Evolutionary conservation across 2,888 invertebrate genomes (phyloP), one percentile per base, ranked within the genome.

Genomic region (Tineola bisselliella): DNA sequence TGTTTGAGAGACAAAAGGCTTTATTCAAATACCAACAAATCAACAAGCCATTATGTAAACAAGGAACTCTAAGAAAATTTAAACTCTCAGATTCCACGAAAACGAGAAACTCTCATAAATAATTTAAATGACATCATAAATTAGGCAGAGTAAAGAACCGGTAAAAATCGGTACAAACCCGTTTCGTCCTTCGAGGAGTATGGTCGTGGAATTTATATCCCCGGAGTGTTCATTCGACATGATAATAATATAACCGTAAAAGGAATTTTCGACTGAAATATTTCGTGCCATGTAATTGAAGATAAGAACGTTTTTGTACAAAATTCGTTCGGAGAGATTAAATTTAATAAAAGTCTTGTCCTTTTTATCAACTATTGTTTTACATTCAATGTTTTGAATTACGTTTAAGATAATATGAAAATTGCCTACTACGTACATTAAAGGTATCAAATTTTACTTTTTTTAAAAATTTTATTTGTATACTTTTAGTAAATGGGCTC

Each of bases 91-190:
- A 52, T 52, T 52, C 15, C 52, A 10, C 11, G 52, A 52, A 54
- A 54, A 12, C 15, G 48, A 25, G 17, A 17, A 48, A 54, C 54
- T 18, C 54, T 25, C 54, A 54, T 54, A 54, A 54, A 54, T 54
- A 19, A 25, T 54, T 18, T 54, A 54, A 54, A 54, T 25, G 54
- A 54, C 54, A 25, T 54, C 54, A 54, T 54, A 54, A 54, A 54
- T 54, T 54, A 54, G 54, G 19, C 25, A 25, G 54, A 18, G 54
- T 11, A 54, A 48, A 54, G 54, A 54, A 18, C 54, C 54, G 54
- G 54, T 54, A 54, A 54, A 54, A 54, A 54, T 54, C 54, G 19
- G 54, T 54, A 54, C 54, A 54, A 54, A 48, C 18, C 54, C 54
- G 54, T 25, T 54, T 54, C 54, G 25, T 54, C 54, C 18, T n/a